These are phyloP conservation scores for Microtus montanus DNA, from an alignment of 2,113 vertebrate genomes.

Conservation along the genomic window DNA sequence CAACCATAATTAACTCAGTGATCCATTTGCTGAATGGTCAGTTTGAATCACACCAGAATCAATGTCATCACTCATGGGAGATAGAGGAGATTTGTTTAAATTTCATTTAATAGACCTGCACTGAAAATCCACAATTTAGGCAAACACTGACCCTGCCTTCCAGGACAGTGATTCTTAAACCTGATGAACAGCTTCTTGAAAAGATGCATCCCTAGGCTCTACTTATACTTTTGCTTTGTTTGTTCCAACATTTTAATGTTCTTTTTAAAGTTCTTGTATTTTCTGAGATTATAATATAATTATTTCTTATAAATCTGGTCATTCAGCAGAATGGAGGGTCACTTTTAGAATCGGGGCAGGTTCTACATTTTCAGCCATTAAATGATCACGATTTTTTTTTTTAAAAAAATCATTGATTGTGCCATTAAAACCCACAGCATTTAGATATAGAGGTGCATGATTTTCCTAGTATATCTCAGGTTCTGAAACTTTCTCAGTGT, in stretches of 20 bases:
- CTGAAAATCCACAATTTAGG: neutral
- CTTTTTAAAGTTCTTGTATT: neutral
- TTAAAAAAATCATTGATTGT: neutral
- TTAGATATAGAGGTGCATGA: neutral
- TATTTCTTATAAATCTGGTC: neutral
- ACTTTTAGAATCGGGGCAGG: neutral
- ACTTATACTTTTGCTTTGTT: neutral
- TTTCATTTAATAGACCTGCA: neutral
- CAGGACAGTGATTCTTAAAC: neutral
- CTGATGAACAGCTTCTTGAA: neutral
- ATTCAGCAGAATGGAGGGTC: neutral
- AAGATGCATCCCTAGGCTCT: neutral
- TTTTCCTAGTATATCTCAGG: neutral
- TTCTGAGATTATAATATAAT: neutral
- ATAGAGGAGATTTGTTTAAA: constrained; percentile 17
- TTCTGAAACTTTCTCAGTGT: neutral
- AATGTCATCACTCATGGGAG: neutral
- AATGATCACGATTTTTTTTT: neutral
- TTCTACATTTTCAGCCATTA: neutral
- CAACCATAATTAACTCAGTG: neutral
- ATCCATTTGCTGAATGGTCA: constrained; percentile 39
- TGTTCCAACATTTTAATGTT: neutral
- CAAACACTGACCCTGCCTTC: neutral
- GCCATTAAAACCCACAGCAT: neutral
- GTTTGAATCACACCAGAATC: constrained; percentile 39